These are phyloP conservation scores for Hypercompe scribonia DNA, from an alignment of 2,888 invertebrate species.

Conservation along the genomic window DNA sequence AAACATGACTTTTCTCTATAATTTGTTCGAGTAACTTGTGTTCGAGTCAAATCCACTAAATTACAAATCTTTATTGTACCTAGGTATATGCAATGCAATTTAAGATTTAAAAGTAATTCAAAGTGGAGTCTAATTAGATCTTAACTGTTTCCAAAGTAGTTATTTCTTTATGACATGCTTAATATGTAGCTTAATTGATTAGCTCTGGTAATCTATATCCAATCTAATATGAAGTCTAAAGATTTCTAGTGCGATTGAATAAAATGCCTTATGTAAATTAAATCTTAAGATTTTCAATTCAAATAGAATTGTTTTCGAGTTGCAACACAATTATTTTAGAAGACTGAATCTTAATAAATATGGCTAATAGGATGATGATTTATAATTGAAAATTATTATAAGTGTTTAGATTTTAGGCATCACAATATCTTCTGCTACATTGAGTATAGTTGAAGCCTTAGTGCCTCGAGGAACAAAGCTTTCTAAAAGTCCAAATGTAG, in stretches of 20 bases:
- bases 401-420: slow-evolving; percentile 61
- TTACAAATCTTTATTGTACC: slow-evolving; percentile 12
- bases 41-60: slow-evolving; percentile 15
- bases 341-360: slow-evolving; percentile 75
- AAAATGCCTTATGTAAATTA: neutral
- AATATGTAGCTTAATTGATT: slow-evolving; percentile 24
- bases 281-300: slow-evolving; percentile 6
- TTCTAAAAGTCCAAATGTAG: slow-evolving; percentile 11
- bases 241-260: neutral
- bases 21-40: neutral
- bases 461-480: slow-evolving; percentile 56
- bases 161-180: slow-evolving; percentile 35
- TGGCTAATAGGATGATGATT: slow-evolving; percentile 56
- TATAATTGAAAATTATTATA: slow-evolving; percentile 56
- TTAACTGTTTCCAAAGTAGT: slow-evolving; percentile 14
- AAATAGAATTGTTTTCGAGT: slow-evolving; percentile 44
- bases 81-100: slow-evolving; percentile 16
- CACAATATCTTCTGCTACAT: slow-evolving; percentile 62
- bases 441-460: slow-evolving; percentile 48
- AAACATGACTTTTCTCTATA: neutral
- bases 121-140: neutral
- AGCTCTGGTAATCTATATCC: neutral
- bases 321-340: slow-evolving; percentile 63
- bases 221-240: neutral
- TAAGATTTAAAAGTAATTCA: slow-evolving; percentile 10